Conservation (phyloP, 2,113 vertebrate species). For the Oryctolagus cuniculus region mOryCun1.1 NC_091444.1:30540001-30540500, state of each 20-base stretch:
- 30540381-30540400: slow-evolving; percentile 6
- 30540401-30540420: slow-evolving; percentile 54
- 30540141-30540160: neutral
- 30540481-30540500: slow-evolving; percentile 39
- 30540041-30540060: neutral
- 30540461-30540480: slow-evolving; percentile 43
- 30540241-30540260: neutral
- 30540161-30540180: neutral
- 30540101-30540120: neutral
- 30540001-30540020: neutral
- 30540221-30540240: neutral
- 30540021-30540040: neutral
- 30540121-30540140: neutral
- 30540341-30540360: neutral
- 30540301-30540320: neutral
- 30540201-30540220: neutral
- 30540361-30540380: neutral
- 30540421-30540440: slow-evolving; percentile 40
- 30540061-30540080: neutral
- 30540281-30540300: neutral
- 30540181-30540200: neutral
- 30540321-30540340: slow-evolving; percentile 8
- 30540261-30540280: neutral
- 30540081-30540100: neutral
- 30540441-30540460: slow-evolving; percentile 49